Evolutionary conservation across 2,113 vertebrate genomes (phyloP).

Genomic region (Cercopithecus mona): DNA sequence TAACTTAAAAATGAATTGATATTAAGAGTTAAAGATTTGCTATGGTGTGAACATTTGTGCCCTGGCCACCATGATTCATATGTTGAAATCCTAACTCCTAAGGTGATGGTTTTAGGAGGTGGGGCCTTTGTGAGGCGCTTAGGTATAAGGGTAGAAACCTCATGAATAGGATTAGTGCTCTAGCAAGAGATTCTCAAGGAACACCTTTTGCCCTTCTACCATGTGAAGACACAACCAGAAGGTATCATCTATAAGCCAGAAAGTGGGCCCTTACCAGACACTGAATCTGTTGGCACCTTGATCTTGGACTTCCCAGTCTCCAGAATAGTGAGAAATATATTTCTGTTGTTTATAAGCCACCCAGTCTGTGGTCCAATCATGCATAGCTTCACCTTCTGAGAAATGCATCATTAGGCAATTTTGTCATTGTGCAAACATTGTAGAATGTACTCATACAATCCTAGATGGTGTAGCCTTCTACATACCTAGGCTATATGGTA

Average conservation of each 20-base stretch:
- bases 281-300: fast-evolving
- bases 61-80: too few species aligned
- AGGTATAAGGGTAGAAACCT: too few species aligned
- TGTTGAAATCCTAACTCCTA: not conserved
- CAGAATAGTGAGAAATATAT: not conserved
- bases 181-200: too few species aligned
- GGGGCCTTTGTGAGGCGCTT: not conserved
- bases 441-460: not conserved
- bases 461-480: not conserved
- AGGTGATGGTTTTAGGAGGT: not conserved
- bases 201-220: fast-evolving
- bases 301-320: not conserved
- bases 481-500: not conserved
- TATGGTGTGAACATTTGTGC: not conserved
- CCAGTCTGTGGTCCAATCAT: not conserved
- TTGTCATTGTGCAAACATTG: not conserved
- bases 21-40: not conserved
- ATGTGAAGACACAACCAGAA: not conserved
- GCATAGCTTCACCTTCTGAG: not conserved
- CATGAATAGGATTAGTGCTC: not conserved
- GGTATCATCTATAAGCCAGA: not conserved
- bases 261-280: fast-evolving
- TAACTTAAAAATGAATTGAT: not conserved
- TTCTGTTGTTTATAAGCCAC: not conserved
- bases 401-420: not conserved